phyloP scores from a whole-genome alignment of 2,113 vertebrate genomes.

The Hydrolagus affinis region DNA sequence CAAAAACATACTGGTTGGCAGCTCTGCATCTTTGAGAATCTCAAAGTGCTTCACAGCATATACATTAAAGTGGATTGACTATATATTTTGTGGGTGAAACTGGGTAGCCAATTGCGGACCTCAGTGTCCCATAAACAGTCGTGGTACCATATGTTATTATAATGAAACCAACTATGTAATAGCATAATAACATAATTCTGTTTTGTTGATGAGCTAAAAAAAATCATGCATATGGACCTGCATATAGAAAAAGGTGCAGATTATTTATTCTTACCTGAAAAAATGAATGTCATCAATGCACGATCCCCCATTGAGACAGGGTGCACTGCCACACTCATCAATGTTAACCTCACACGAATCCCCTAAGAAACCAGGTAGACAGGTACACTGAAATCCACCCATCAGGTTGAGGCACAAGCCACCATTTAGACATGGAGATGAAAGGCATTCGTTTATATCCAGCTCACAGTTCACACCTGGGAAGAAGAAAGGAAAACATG shows the following conservation, averaged over 20 bases:
- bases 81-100: too few relatives aligned
- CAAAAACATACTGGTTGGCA: too few relatives aligned
- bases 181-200: not conserved
- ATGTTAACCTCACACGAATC: constrained; percentile 73
- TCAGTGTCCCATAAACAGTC: too few relatives aligned
- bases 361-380: constrained; percentile 73
- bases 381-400: constrained; percentile 73
- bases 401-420: constrained; percentile 74
- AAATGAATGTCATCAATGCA: constrained; percentile 75
- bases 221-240: not conserved
- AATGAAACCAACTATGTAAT: not conserved
- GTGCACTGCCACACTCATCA: constrained; percentile 79
- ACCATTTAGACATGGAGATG: constrained; percentile 77
- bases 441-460: constrained; percentile 83
- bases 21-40: too few relatives aligned
- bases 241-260: not conserved
- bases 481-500: not conserved
- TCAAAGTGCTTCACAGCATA: too few relatives aligned
- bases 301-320: constrained; percentile 77
- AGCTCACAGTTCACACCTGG: constrained; percentile 69
- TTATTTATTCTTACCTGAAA: constrained; percentile 66
- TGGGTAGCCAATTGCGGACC: too few relatives aligned
- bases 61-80: too few relatives aligned
- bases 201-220: too few relatives aligned
- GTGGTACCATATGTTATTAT: too few relatives aligned